A percentile compares a stretch with the other conserved stretches of the same genome.
These are phyloP conservation scores for Orchestes rusci DNA, from an alignment of 2,888 invertebrate genomes.

Conservation along the genomic window DNA sequence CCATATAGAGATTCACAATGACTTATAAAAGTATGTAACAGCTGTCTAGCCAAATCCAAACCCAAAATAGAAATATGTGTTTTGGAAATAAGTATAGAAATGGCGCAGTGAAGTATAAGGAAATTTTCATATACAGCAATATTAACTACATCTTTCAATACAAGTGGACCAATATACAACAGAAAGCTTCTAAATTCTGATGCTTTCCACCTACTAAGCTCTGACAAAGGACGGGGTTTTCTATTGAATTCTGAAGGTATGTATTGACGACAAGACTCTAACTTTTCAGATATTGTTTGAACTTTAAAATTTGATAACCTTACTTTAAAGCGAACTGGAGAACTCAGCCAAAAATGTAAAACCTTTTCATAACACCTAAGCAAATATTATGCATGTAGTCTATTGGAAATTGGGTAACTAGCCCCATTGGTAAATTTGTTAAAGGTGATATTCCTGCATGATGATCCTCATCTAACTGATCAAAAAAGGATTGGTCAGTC, in stretches of 20 bases:
- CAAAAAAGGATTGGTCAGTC: slow-evolving; percentile 5
- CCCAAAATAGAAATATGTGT: no score
- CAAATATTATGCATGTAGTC: slow-evolving; percentile 26
- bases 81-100: no score
- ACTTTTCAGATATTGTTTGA: no score
- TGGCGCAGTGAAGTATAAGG: slow-evolving; percentile 3
- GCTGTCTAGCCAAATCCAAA: no score
- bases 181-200: slow-evolving; percentile 6
- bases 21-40: no score
- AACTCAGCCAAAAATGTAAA: slow-evolving; percentile 19
- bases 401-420: slow-evolving; percentile 22
- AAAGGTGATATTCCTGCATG: slow-evolving; percentile 2
- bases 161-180: slow-evolving; percentile 6
- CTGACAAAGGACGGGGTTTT: slow-evolving; percentile 16
- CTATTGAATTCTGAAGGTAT: slow-evolving; percentile 17
- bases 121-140: slow-evolving; percentile 4
- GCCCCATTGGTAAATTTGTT: slow-evolving; percentile 11
- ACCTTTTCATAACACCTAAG: slow-evolving; percentile 23
- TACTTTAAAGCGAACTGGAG: neutral
- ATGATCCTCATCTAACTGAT: slow-evolving; percentile 3
- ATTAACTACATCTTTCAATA: slow-evolving; percentile 1
- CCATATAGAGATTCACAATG: no score
- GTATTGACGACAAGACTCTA: slow-evolving; percentile 10
- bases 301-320: no score
- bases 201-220: slow-evolving; percentile 15